Evolutionary conservation across 2,113 vertebrate species (phyloP), one percentile per base, ranked within the genome.

Genomic region (Sarotherodon lohbergeri): DNA sequence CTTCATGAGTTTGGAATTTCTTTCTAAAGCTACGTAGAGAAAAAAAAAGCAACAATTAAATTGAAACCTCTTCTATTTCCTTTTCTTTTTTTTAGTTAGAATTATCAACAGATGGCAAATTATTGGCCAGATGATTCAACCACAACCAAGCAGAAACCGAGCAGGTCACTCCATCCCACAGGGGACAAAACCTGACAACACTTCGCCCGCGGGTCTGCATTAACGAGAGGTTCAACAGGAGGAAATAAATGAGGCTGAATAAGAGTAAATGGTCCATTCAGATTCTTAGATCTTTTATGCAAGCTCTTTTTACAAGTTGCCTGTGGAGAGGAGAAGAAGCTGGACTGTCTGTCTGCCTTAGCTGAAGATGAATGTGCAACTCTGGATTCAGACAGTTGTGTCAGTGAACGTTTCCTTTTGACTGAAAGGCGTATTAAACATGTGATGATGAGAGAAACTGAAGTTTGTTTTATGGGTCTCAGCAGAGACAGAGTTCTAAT

Each of bases 401-500:
- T 73, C 82, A 82, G 5, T 2, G 22, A 43, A 56, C 3, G 0
- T 59, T 22, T 2, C 4, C 19, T 36, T 57, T 9, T 34, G 83
- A 79, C 81, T 79, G 86, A 73, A 24, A 71, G 81, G 24, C 50
- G 56, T 0, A 32, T 80, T 82, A 83, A 54, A 80, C 9, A 57
- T 3, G 1, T 55, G 36, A 19, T 3, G 27, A 73, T 3, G 32
- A 17, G 16, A 68, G 52, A 76, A 89, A 90, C 57, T 39, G 52
- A 79, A 68, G 34, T 83, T 90, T 82, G 54, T 63, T 87, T 55
- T 50, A 29, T 39, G n/a, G 24, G 46, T 82, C 85, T 88, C 71
- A 83, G 88, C 82, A 50, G 66, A 81, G 68, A 82, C 39, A 61
- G 79, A 73, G 61, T 90, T 86, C 81, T 89, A 91, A 89, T 92